phyloP scores from a whole-genome alignment of 2,888 invertebrate genomes.

The Mylabris sibirica region DNA sequence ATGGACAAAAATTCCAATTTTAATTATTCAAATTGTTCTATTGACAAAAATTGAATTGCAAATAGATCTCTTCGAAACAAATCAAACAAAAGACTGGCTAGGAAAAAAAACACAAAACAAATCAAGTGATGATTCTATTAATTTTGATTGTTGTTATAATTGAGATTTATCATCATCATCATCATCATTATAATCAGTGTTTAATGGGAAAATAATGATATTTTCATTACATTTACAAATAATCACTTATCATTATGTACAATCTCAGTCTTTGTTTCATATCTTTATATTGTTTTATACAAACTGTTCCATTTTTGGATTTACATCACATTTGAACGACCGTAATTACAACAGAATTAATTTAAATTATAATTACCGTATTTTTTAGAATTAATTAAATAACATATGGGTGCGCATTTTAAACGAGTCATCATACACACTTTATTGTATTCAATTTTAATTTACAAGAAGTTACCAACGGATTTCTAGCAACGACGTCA shows the following conservation, averaged over 20 bases:
- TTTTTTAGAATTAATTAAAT: neutral
- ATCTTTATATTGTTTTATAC: neutral
- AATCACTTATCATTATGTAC: neutral
- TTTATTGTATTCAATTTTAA: neutral
- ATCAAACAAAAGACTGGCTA: no score
- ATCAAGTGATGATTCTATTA: neutral
- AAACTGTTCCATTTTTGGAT: neutral
- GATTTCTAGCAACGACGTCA: no score
- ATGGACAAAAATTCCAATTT: neutral
- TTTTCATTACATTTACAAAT: neutral
- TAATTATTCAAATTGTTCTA: neutral
- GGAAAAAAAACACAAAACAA: no score
- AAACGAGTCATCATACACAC: neutral
- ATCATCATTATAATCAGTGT: neutral
- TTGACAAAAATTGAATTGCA: neutral
- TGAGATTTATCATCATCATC: neutral
- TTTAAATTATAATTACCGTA: neutral
- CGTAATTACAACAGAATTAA: neutral
- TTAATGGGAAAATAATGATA: constrained; percentile 3
- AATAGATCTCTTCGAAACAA: neutral
- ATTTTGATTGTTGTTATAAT: constrained; percentile 5
- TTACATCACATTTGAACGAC: neutral
- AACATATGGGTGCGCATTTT: neutral
- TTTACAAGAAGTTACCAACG: neutral
- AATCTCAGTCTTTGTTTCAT: neutral